Percentiles rank a stretch among this genome's conserved stretches.
These are phyloP conservation scores for Brachyistius frenatus DNA, from an alignment of 2,113 vertebrate genomes.

Conservation along the genomic window DNA sequence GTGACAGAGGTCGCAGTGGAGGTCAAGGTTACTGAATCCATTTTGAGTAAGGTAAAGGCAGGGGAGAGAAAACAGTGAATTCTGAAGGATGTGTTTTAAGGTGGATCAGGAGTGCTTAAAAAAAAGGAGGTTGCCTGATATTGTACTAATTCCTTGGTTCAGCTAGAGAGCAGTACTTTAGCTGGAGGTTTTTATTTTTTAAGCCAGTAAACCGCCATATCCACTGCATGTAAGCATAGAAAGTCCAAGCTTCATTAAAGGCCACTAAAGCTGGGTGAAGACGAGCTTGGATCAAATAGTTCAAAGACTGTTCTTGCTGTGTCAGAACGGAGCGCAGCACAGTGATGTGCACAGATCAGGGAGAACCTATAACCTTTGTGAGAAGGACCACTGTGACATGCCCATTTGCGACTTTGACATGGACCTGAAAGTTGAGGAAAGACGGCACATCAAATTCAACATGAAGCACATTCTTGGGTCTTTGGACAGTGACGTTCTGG, in stretches of 20 bases:
- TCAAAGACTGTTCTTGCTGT: too few species aligned
- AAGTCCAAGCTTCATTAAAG: not conserved
- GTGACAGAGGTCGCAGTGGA: slow-evolving; percentile 10
- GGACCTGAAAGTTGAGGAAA: too few species aligned
- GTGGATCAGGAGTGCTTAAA: not conserved
- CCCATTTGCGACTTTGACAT: too few species aligned
- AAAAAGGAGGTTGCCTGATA: not conserved
- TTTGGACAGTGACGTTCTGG: too few species aligned
- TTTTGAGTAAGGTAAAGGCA: slow-evolving; percentile 5
- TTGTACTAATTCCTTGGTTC: not conserved
- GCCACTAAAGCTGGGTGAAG: not conserved
- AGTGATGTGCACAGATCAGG: too few species aligned
- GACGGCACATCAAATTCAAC: too few species aligned
- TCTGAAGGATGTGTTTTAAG: not conserved
- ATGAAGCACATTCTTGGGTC: too few species aligned
- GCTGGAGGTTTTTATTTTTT: not conserved
- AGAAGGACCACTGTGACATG: too few species aligned
- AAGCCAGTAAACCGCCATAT: not conserved
- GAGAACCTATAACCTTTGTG: too few species aligned
- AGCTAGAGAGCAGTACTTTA: not conserved
- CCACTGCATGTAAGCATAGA: not conserved
- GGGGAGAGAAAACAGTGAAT: not conserved
- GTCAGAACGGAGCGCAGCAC: too few species aligned
- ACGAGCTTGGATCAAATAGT: too few species aligned
- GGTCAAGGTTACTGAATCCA: slow-evolving; percentile 14